phyloP scores from a whole-genome alignment of 2,113 vertebrate species.

The Solea solea region DNA sequence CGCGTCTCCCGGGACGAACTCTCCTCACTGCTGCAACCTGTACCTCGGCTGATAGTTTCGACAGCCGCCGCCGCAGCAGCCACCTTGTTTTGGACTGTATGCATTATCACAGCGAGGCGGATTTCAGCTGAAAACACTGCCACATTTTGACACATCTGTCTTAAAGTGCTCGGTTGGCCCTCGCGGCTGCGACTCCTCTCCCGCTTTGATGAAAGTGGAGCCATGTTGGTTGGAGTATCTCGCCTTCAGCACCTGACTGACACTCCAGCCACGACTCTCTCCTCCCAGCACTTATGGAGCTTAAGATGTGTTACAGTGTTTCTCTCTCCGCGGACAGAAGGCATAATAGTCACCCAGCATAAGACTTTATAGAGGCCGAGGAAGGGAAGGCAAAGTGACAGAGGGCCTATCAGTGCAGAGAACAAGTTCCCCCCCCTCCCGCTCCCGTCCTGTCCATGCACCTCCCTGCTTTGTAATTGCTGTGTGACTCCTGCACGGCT shows the following conservation, averaged over 20 bases:
- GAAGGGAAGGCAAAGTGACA: conserved; percentile 30
- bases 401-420: conserved; percentile 25
- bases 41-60: conserved; percentile 41
- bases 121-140: conserved; percentile 44
- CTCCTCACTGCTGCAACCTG: conserved; percentile 22
- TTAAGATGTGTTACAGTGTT: conserved; percentile 44
- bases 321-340: conserved; percentile 30
- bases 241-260: conserved; percentile 65
- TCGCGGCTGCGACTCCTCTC: conserved; percentile 42
- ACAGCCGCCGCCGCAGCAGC: conserved; percentile 11
- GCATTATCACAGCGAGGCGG: conserved; percentile 27
- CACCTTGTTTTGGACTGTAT: conserved; percentile 43
- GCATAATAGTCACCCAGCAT: conserved; percentile 39
- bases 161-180: conserved; percentile 59
- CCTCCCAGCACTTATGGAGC: conserved; percentile 48
- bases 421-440: neutral
- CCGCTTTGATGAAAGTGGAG: conserved; percentile 58
- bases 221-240: conserved; percentile 43
- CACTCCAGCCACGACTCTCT: conserved; percentile 59
- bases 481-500: conserved; percentile 2
- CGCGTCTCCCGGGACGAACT: conserved; percentile 25
- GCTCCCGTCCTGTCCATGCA: conserved; percentile 8
- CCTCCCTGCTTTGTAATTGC: conserved; percentile 14
- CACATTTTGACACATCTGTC: conserved; percentile 45
- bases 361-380: conserved; percentile 31